Conservation (phyloP, 2,113 vertebrate genomes). For the Leptobrachium ailaonicum region DNA sequence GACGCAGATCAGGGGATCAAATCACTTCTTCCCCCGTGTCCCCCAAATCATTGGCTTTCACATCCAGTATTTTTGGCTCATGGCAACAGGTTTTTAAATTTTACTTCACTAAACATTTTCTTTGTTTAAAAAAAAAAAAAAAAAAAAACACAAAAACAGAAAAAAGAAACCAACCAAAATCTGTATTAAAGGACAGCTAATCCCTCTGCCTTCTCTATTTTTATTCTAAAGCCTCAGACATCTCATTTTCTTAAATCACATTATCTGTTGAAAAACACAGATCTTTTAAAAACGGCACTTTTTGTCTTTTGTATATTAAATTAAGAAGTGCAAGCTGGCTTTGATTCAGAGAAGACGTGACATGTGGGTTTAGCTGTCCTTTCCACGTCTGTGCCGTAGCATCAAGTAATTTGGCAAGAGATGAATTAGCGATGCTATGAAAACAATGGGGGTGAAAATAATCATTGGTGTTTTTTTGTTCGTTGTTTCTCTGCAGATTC, state of each 20-base stretch:
- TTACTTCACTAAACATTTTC: conserved; percentile 87
- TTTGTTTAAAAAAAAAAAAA: conserved; percentile 26
- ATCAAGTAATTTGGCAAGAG: conserved; percentile 65
- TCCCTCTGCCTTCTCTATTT: conserved; percentile 57
- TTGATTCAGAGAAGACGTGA: conserved; percentile 1
- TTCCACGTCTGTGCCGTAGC: conserved; percentile 66
- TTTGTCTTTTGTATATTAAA: background rate
- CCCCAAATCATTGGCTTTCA: conserved; percentile 97
- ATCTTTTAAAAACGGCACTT: background rate
- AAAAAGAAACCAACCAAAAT: conserved; percentile 66
- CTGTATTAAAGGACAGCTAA: conserved; percentile 88
- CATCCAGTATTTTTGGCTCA: conserved; percentile 97
- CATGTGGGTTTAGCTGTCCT: conserved; percentile 69
- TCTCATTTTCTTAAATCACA: no score
- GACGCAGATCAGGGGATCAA: conserved; percentile 97
- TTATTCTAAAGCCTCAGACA: no score
- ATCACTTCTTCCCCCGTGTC: conserved; percentile 96
- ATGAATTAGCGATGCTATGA: conserved; percentile 61
- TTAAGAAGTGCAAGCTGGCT: background rate
- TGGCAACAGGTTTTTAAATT: conserved; percentile 97
- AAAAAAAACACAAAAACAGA: conserved; percentile 57
- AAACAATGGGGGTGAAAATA: conserved; percentile 59
- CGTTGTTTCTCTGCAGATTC: conserved; percentile 4
- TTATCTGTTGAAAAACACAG: no score
- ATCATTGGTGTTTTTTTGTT: conserved; percentile 58